These are phyloP conservation scores for Chaetodon trifascialis DNA, from an alignment of 2,113 vertebrate species.

Conservation along the genomic window DNA sequence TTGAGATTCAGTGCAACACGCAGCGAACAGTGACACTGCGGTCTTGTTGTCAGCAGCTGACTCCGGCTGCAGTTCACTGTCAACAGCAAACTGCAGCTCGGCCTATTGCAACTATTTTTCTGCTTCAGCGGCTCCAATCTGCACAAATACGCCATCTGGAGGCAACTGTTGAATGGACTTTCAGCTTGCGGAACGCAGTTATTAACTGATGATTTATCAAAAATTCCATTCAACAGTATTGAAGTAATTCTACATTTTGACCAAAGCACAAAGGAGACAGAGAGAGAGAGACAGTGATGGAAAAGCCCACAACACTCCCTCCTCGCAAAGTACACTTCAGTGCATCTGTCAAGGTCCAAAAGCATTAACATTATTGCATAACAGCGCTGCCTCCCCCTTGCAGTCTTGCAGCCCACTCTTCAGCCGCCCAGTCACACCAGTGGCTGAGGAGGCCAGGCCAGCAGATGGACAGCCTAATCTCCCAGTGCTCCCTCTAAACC, in stretches of 20 bases:
- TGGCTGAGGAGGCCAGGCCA: conserved; percentile 44
- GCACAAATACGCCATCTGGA: conserved; percentile 68
- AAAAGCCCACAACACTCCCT: conserved; percentile 4
- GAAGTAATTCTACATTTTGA: not conserved
- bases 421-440: conserved; percentile 61
- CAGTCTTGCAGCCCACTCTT: conserved; percentile 7
- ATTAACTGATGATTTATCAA: conserved; percentile 35
- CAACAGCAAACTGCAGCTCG: conserved; percentile 9
- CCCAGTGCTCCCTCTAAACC: conserved; percentile 8
- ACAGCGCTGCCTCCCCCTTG: conserved; percentile 9
- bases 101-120: conserved; percentile 29
- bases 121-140: conserved; percentile 13
- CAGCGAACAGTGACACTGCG: not conserved
- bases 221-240: not conserved
- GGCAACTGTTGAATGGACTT: conserved; percentile 8
- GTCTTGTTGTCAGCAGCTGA: conserved; percentile 14
- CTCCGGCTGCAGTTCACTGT: conserved; percentile 23
- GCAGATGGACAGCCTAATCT: conserved; percentile 61
- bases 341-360: conserved; percentile 64
- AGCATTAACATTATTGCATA: conserved; percentile 67
- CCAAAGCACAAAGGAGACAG: not conserved
- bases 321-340: conserved; percentile 28
- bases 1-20: conserved; percentile 10
- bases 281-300: not conserved
- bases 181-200: not conserved